Percentiles rank a stretch among this genome's conserved stretches.
Evolutionary conservation across 2,113 vertebrate species (phyloP).

Genomic region (Procapra przewalskii): DNA sequence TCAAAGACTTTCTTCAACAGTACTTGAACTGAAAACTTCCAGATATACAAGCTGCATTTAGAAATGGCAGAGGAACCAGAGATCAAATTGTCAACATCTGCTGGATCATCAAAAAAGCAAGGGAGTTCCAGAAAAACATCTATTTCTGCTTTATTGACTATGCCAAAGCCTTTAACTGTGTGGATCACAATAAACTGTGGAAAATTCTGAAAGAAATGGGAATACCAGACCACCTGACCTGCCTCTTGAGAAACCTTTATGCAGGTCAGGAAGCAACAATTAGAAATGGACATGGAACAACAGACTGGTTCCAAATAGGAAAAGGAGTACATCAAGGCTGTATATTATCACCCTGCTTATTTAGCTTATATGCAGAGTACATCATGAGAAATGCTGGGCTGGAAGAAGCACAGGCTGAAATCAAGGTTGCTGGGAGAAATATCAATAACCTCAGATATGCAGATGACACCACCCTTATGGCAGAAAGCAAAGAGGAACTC

Average conservation of each 20-base stretch:
- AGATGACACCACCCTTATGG: background rate
- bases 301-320: background rate
- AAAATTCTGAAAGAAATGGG: background rate
- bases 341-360: background rate
- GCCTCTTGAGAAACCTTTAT: background rate
- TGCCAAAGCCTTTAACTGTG: background rate
- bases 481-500: background rate
- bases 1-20: background rate
- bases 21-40: background rate
- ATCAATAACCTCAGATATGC: background rate
- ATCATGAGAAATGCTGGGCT: background rate
- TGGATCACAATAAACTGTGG: background rate
- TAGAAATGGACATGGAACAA: background rate
- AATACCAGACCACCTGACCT: background rate
- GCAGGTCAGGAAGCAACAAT: background rate
- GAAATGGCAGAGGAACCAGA: background rate
- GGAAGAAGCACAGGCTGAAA: background rate
- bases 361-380: background rate
- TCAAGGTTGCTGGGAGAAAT: background rate
- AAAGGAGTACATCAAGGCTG: background rate
- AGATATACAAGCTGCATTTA: background rate
- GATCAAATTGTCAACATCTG: background rate
- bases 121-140: background rate
- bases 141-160: background rate
- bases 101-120: background rate